Evolutionary conservation across 2,797 vertebrate species (phyloP), one percentile per base, ranked within the genome.

Genomic region (Fistularia tabacaria): DNA sequence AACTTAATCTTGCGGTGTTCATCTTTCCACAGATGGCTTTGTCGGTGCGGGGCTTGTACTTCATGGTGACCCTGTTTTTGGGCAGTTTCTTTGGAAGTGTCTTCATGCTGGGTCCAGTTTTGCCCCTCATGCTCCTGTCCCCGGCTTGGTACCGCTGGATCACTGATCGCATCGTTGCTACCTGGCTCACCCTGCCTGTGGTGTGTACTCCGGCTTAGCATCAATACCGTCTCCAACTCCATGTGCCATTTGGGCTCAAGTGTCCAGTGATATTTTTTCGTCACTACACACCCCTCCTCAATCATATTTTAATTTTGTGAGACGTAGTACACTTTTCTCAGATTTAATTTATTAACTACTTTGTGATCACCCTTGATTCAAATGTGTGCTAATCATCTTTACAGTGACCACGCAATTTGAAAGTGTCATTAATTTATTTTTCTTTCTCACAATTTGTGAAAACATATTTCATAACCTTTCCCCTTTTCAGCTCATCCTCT

Each of bases 111-210:
- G 90, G 92, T 52, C 97, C 97, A 1, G 76, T 96, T 56, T 74
- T 99, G 63, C 97, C 97, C 37, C 84, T 99, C 82, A 94, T 99
- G 94, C 85, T 98, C 71, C 44, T 98, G 70, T 96, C 91, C 0
- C 94, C 93, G 0, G 90, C 92, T 15, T 97, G 94, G 94, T 99
- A 99, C 85, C 97, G 97, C 82, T 96, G 97, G 96, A 84, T 99
- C 79, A 98, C 92, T 0, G 93, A 97, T 76, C 90, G 92, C 25
- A 75, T 98, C 15, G 93, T 99, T 11, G 97, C 97, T 62, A 95
- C 93, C 36, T 99, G 97, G 97, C 89, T 99, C 81, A 99, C 97
- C 0, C 87, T 99, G 13, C 97, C 97, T 46, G 96, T 94, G 94
- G 97, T 99, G 89, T 88, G 93, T 90, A 66, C 38, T 39, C 13